Evolutionary conservation across 2,888 invertebrate genomes (phyloP).

Genomic region (Drosophila colorata): DNA sequence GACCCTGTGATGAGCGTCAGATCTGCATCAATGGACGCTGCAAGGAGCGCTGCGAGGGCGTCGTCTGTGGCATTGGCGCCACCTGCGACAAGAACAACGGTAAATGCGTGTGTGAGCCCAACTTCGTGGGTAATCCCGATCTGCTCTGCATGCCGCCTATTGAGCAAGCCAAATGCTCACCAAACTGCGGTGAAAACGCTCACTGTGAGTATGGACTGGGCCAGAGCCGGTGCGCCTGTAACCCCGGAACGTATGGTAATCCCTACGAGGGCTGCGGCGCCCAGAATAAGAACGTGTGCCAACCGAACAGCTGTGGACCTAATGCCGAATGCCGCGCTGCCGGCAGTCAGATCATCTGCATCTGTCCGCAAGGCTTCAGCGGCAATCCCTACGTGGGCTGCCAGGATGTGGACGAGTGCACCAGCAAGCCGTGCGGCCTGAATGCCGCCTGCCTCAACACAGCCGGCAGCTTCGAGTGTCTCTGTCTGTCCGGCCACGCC

Average conservation of each 20-base stretch:
- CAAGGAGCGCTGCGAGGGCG: slow-evolving; percentile 94
- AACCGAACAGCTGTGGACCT: slow-evolving; percentile 90
- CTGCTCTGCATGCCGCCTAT: slow-evolving; percentile 95
- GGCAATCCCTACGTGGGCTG: slow-evolving; percentile 96
- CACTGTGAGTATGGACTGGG: slow-evolving; percentile 93
- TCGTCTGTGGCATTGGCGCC: slow-evolving; percentile 95
- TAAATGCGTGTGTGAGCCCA: slow-evolving; percentile 94
- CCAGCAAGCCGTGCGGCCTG: slow-evolving; percentile 91
- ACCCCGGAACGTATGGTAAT: slow-evolving; percentile 93
- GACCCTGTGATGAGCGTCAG: slow-evolving; percentile 92
- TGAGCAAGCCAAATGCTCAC: slow-evolving; percentile 91
- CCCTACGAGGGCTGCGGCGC: slow-evolving; percentile 93
- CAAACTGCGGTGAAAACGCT: slow-evolving; percentile 92
- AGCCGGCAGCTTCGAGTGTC: slow-evolving; percentile 94
- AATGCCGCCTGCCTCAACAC: slow-evolving; percentile 96
- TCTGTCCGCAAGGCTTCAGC: slow-evolving; percentile 92
- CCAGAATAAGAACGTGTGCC: slow-evolving; percentile 90
- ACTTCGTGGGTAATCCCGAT: slow-evolving; percentile 95
- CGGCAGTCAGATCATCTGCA: slow-evolving; percentile 91
- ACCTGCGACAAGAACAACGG: slow-evolving; percentile 92
- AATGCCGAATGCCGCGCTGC: slow-evolving; percentile 93
- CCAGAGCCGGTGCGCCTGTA: slow-evolving; percentile 92
- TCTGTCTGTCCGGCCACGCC: slow-evolving; percentile 92
- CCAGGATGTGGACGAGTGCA: slow-evolving; percentile 93
- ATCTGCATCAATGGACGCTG: slow-evolving; percentile 95